Evolutionary conservation across 92 coral and sea anemone species (phyloP).

Genomic region (Nematostella vectensis): DNA sequence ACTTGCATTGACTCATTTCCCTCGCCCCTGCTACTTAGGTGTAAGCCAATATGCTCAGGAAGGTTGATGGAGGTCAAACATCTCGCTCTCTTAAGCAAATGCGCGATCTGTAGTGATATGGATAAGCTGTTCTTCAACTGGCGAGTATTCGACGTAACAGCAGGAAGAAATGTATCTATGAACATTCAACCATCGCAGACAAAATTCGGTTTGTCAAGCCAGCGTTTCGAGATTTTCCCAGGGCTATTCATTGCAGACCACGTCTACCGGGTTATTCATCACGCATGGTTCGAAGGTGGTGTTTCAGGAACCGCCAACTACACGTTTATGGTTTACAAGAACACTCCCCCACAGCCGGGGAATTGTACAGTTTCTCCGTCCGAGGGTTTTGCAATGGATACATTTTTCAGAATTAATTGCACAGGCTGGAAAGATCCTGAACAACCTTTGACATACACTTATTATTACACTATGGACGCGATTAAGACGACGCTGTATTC

Average conservation of each 20-base stretch:
- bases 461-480: conserved; percentile 29
- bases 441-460: conserved; percentile 46
- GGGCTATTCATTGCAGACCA: conserved; percentile 11
- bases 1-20: no score
- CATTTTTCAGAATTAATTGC: conserved; percentile 52
- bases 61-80: conserved; percentile 13
- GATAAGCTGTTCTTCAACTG: conserved; percentile 10
- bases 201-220: conserved; percentile 9
- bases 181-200: conserved; percentile 20
- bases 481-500: conserved; percentile 14
- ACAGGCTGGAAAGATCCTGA: conserved; percentile 64
- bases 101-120: conserved; percentile 20
- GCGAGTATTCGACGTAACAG: conserved; percentile 12
- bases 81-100: conserved; percentile 12
- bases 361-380: conserved; percentile 40
- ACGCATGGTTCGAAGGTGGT: conserved; percentile 35
- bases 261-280: conserved; percentile 4
- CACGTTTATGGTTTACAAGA: conserved; percentile 27
- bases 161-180: conserved; percentile 1
- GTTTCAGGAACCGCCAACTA: conserved; percentile 23
- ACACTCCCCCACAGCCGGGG: conserved; percentile 50
- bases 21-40: no score
- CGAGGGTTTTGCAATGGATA: conserved; percentile 38
- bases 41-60: conserved; percentile 17
- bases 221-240: conserved; percentile 13